Conservation (phyloP, 2,888 invertebrate species). For the Drosophila lutescens region DNA sequence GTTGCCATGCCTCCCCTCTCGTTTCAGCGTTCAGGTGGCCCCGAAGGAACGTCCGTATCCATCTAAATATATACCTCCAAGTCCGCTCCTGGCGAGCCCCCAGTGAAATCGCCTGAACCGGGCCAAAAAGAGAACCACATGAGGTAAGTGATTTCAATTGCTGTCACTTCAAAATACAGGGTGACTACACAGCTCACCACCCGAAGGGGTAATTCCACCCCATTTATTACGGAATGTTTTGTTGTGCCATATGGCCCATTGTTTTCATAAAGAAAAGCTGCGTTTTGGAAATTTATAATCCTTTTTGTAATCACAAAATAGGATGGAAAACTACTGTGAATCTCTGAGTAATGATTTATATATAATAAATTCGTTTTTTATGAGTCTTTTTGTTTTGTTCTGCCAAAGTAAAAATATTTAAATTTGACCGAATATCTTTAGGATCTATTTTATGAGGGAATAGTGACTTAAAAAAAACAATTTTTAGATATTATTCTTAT, state of each 20-base stretch:
- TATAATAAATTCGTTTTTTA: too few relatives aligned
- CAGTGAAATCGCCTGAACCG: constrained; percentile 14
- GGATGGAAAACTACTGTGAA: background rate
- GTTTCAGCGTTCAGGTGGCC: constrained; percentile 63
- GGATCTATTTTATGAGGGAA: too few relatives aligned
- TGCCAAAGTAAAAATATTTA: too few relatives aligned
- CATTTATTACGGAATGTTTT: constrained; percentile 6
- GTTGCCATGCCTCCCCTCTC: constrained; percentile 45
- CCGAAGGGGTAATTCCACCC: constrained; percentile 34
- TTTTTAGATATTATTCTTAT: too few relatives aligned
- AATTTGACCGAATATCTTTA: too few relatives aligned
- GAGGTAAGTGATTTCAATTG: constrained; percentile 42
- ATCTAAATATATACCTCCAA: constrained; percentile 24
- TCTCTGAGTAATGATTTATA: too few relatives aligned
- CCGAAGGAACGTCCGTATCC: constrained; percentile 16
- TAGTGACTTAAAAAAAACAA: too few relatives aligned
- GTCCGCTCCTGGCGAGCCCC: constrained; percentile 46
- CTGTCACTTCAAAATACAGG: constrained; percentile 31
- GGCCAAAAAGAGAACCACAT: constrained; percentile 30
- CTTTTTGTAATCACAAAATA: constrained; percentile 1
- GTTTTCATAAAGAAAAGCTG: background rate
- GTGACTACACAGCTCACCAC: constrained; percentile 20
- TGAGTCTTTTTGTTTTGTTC: background rate
- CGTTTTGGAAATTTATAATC: constrained; percentile 16
- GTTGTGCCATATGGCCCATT: constrained; percentile 22